Evolutionary conservation across 2,888 invertebrate genomes (phyloP).

Genomic region (Microctonus hyperodae): DNA sequence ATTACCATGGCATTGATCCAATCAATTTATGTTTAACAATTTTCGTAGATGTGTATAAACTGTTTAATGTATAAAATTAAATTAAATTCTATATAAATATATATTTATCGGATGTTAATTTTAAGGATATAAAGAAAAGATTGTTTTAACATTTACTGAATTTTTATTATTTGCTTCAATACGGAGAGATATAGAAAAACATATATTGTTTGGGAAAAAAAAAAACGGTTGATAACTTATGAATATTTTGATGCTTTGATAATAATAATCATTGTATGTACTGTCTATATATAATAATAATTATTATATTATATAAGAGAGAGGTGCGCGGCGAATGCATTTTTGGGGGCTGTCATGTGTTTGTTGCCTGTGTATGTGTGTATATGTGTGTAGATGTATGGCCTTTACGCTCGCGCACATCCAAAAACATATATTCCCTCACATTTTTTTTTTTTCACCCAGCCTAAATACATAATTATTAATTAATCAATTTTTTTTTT

Average conservation of each 20-base stretch:
- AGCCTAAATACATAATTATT: slow-evolving; percentile 50
- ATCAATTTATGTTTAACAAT: slow-evolving; percentile 22
- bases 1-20: slow-evolving; percentile 25
- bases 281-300: slow-evolving; percentile 63
- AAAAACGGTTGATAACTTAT: slow-evolving; percentile 62
- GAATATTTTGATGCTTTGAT: slow-evolving; percentile 62
- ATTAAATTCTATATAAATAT: neutral
- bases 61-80: neutral
- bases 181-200: slow-evolving; percentile 63
- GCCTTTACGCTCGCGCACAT: slow-evolving; percentile 57
- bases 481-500: slow-evolving; percentile 48
- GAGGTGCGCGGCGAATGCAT: slow-evolving; percentile 57
- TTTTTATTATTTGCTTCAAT: slow-evolving; percentile 62
- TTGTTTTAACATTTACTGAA: slow-evolving; percentile 60
- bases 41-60: neutral
- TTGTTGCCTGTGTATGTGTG: neutral
- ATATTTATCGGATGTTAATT: neutral
- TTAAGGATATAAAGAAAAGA: neutral
- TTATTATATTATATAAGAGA: slow-evolving; percentile 61
- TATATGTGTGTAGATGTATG: neutral
- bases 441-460: slow-evolving; percentile 35
- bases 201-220: slow-evolving; percentile 62
- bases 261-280: slow-evolving; percentile 60
- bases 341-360: slow-evolving; percentile 46
- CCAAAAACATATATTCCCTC: slow-evolving; percentile 46